Percentiles rank a stretch among this genome's conserved stretches.
phyloP scores from a whole-genome alignment of 2,113 vertebrate species.

The Smithornis capensis region DNA sequence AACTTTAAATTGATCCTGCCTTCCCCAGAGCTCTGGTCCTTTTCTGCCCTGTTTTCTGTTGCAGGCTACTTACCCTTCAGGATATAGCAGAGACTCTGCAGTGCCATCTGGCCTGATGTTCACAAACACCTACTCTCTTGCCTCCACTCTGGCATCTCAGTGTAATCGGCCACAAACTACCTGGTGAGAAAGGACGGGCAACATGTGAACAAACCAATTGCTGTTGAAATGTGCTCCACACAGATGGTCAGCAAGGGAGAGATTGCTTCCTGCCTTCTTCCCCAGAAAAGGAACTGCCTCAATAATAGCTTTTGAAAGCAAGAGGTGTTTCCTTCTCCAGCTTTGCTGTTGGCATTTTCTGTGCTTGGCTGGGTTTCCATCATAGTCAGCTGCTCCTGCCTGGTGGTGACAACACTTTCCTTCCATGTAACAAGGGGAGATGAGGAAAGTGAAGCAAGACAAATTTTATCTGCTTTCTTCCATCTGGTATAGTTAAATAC shows the following conservation, averaged over 20 bases:
- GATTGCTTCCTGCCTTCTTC: neutral
- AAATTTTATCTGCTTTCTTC: neutral
- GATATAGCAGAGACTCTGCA: neutral
- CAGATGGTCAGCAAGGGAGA: neutral
- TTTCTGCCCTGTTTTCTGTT: neutral
- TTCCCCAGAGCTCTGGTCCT: neutral
- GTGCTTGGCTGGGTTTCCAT: slow-evolving; percentile 8
- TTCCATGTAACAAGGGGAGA: neutral
- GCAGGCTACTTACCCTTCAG: neutral
- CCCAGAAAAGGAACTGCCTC: neutral
- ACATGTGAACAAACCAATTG: neutral
- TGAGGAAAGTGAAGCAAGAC: neutral
- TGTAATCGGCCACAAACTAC: neutral
- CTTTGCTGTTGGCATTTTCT: neutral
- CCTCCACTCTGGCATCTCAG: neutral
- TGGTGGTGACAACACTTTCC: neutral
- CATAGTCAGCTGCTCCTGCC: neutral
- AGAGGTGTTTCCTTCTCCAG: neutral
- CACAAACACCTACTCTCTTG: neutral
- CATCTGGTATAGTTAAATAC: neutral
- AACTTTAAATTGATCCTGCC: neutral
- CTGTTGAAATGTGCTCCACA: neutral
- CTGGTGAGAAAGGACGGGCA: neutral
- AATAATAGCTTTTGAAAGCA: neutral
- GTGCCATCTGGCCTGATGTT: neutral